phyloP scores from a whole-genome alignment of 2,888 invertebrate species.

The Hylaea fasciaria region DNA sequence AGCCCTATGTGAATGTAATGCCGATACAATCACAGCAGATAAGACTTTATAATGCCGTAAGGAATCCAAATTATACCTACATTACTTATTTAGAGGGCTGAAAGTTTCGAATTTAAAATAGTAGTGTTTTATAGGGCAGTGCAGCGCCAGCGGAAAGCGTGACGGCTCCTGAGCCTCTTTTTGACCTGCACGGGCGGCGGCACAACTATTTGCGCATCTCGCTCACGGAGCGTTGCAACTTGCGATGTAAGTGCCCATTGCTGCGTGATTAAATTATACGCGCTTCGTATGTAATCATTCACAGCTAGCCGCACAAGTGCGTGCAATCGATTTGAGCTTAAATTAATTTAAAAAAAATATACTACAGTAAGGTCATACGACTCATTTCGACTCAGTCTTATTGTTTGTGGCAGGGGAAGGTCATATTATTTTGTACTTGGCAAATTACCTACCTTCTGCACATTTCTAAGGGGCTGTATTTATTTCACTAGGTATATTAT shows the following conservation, averaged over 20 bases:
- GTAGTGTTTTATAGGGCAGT: background rate
- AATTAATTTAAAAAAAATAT: too few relatives aligned
- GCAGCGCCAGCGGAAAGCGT: slow-evolving; percentile 22
- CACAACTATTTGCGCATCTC: slow-evolving; percentile 98
- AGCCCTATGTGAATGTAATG: slow-evolving; percentile 1
- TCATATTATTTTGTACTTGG: background rate
- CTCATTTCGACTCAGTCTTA: too few relatives aligned
- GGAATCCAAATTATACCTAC: background rate
- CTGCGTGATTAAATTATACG: too few relatives aligned
- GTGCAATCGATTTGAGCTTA: too few relatives aligned
- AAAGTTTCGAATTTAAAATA: background rate
- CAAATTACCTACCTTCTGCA: too few relatives aligned
- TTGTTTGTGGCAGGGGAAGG: too few relatives aligned
- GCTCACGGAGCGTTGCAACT: slow-evolving; percentile 97
- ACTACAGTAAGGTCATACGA: too few relatives aligned
- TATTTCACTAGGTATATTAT: too few relatives aligned
- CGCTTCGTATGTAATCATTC: too few relatives aligned
- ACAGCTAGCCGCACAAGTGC: too few relatives aligned
- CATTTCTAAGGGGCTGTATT: background rate
- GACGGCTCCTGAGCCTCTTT: slow-evolving; percentile 73
- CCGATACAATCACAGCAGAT: background rate
- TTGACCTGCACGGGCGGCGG: slow-evolving; percentile 93
- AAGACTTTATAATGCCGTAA: slow-evolving; percentile 33
- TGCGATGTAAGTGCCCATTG: slow-evolving; percentile 91
- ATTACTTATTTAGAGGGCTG: background rate